Percentiles rank a stretch among this genome's conserved stretches.
phyloP scores from a whole-genome alignment of 2,888 invertebrate genomes.

The Polydrusus tereticollis region DNA sequence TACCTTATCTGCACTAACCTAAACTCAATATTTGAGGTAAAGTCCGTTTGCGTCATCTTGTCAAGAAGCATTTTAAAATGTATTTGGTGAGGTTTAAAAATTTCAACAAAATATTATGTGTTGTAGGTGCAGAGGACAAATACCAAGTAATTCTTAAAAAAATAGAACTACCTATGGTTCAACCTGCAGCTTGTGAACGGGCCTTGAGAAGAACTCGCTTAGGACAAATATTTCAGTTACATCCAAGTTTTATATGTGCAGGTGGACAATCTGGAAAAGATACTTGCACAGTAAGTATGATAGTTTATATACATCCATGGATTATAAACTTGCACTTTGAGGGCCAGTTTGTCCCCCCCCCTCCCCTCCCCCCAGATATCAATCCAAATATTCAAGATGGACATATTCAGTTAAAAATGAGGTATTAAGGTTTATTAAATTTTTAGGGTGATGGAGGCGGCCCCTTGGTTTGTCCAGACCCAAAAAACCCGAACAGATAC shows the following conservation, averaged over 20 bases:
- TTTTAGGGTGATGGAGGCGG: slow-evolving; percentile 84
- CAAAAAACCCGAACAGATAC: slow-evolving; percentile 72
- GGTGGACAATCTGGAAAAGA: slow-evolving; percentile 83
- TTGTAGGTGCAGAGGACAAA: slow-evolving; percentile 71
- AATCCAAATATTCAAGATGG: no score
- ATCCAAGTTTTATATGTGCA: slow-evolving; percentile 82
- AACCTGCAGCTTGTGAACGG: slow-evolving; percentile 72
- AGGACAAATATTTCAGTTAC: slow-evolving; percentile 75
- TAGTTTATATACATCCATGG: no score
- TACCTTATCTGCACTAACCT: no score
- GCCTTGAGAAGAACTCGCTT: slow-evolving; percentile 76
- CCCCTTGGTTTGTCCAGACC: slow-evolving; percentile 78
- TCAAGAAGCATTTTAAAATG: no score
- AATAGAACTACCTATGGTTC: slow-evolving; percentile 78
- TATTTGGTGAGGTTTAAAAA: no score
- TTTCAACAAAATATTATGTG: no score
- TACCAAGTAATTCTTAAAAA: slow-evolving; percentile 82
- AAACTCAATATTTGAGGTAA: background rate
- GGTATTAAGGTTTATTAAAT: no score
- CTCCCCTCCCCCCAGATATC: no score
- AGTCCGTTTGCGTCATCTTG: background rate
- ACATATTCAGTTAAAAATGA: no score
- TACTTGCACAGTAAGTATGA: slow-evolving; percentile 74
- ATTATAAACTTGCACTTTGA: no score
- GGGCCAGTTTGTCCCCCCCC: no score